Base-by-base conservation (phyloP, 1,140 invertebrate genomes). In the Archivesica marissinica region DNA sequence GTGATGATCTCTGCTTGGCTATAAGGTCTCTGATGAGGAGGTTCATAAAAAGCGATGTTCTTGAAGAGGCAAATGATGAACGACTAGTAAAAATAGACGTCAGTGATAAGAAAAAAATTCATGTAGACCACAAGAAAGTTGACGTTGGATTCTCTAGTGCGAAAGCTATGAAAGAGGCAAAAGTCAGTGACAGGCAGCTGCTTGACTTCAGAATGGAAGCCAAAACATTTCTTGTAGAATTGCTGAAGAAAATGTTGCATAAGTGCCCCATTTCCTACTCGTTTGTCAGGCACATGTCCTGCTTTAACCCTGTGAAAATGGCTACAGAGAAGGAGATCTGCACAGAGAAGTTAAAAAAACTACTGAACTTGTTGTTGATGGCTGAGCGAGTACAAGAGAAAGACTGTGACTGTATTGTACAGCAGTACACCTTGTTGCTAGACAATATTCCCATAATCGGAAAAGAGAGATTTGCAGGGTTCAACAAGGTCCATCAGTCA, bases 231-330 rank as follows among this genome's bases (percentile, higher is more conserved):
- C 54, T 74, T n/a, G 28, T 72, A 3, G 23, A 13, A 20, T 6
- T 64, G 4, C 15, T 52, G 2, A 80, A 41, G 0, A 86, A 82
- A 44, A 44, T 9, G 17, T 44, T 89, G 17, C 86, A 89, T 54
- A 82, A 74, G 30, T 61, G 61, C 23, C 82, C 87, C 39, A 83
- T 83, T 33, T 59, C 23, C 23, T 59, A 11, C 23, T 59, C 23
- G 20, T 11, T 59, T 23, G 56, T 59, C 7, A 59, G 7, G 23
- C 11, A 59, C 28, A 59, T 59, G 56, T n/a, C 23, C 9, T 11
- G 9, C 11, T 59, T 59, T 13, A 23, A 30, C 23, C 23, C 56
- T 23, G 28, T 9, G 23, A 30, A 7, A 59, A 59, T 59, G 56
- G 9, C 7, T 23, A 23, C 9, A 11, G 56, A 59, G 7, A 59